phyloP scores from a whole-genome alignment of 2,797 vertebrate genomes.

The Borostomias antarcticus region DNA sequence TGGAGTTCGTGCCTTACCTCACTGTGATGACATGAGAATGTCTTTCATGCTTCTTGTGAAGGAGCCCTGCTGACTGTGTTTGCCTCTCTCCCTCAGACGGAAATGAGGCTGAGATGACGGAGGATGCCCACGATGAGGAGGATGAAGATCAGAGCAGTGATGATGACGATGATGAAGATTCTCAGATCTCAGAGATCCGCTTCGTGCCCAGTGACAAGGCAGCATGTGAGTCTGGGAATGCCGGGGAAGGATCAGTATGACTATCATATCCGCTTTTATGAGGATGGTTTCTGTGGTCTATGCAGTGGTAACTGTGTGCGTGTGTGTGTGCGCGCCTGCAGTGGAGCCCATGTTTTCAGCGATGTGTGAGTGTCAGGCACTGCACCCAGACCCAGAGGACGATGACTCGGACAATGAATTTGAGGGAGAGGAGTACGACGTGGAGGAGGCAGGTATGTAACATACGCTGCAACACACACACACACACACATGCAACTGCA shows the following conservation, averaged over 20 bases:
- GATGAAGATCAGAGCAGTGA: conserved; percentile 74
- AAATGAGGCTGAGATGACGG: conserved; percentile 80
- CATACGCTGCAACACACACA: conserved; percentile 12
- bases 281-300: background rate
- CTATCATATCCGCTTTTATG: background rate
- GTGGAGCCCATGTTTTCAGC: conserved; percentile 95
- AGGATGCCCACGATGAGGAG: conserved; percentile 59
- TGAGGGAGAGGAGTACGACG: conserved; percentile 92
- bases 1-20: too few species aligned
- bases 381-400: conserved; percentile 94
- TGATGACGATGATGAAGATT: conserved; percentile 81
- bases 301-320: conserved; percentile 1
- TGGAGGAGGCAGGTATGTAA: conserved; percentile 88
- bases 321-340: conserved; percentile 60
- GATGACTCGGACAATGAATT: conserved; percentile 90
- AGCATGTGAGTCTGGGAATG: conserved; percentile 75
- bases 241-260: background rate
- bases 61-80: background rate
- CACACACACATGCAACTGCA: too few species aligned
- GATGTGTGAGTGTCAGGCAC: conserved; percentile 96
- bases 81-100: conserved; percentile 60
- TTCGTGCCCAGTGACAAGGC: conserved; percentile 93
- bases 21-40: background rate
- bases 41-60: background rate
- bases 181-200: conserved; percentile 89